Evolutionary conservation across 1,140 invertebrate genomes (phyloP), one percentile per base, ranked within the genome.

Genomic region (Solenopsis fugax): DNA sequence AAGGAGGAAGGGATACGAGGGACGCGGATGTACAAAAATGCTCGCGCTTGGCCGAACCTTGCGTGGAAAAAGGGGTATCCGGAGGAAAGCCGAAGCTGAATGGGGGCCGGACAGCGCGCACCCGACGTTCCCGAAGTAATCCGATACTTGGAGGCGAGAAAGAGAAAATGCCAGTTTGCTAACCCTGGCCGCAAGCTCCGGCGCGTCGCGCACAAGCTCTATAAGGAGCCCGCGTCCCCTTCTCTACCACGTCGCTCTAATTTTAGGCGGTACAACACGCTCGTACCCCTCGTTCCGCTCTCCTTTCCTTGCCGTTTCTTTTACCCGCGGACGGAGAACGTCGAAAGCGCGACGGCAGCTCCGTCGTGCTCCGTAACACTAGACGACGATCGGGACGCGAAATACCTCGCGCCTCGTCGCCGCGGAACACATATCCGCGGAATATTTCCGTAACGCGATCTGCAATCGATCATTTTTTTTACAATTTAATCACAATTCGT

Each of bases 151-250:
- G 92, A 91, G 88, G 81, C 80, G 87, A 92, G 91, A 93, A 87
- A 91, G 90, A 89, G 90, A 90, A 84, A 86, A 88, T 85, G 71
- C 69, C 92, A 93, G 91, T 93, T 94, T 94, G 92, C 92, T 94
- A 92, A 94, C 93, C 93, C 93, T 93, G 93, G 93, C 92, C 88
- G 92, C 89, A 92, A 92, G 92, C 93, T 94, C 37, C 93, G 87
- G 87, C 90, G 87, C 90, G 90, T 69, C 65, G 65, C 41, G 65
- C 87, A 90, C 93, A 93, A 94, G 94, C 95, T 95, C 94, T 95
- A 95, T 95, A 95, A 95, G 95, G 95, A 94, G 94, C 92, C 94
- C 90, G 91, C 90, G 91, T 54, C 92, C 94, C 94, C 93, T 93
- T 93, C 93, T 93, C 93, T 91, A 91, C 91, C 81, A 87, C 85